A percentile compares a stretch with the other conserved stretches of the same genome.
phyloP scores from a whole-genome alignment of 2,113 vertebrate genomes.

The Gavialis gangeticus region DNA sequence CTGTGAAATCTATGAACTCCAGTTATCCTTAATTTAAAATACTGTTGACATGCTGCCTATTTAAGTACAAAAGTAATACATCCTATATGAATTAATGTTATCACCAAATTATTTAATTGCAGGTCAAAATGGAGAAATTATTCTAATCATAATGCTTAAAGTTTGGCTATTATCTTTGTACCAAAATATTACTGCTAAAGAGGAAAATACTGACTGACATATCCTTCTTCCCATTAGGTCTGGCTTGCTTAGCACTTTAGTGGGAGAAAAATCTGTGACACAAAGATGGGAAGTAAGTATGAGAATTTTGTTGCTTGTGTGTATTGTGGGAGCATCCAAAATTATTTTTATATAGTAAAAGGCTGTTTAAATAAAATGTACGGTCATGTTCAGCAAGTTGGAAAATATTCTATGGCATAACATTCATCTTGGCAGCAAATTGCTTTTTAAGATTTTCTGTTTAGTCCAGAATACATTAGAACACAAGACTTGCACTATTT shows the following conservation, averaged over 20 bases:
- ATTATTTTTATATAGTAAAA: accelerated
- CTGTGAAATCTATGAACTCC: background rate
- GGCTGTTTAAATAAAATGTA: background rate
- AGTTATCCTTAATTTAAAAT: background rate
- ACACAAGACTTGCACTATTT: background rate
- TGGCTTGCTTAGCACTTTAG: constrained; percentile 96
- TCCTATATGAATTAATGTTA: accelerated
- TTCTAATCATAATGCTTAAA: background rate
- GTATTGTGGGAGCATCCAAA: background rate
- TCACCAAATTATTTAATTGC: accelerated
- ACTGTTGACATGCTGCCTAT: background rate
- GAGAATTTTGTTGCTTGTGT: background rate
- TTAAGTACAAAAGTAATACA: background rate
- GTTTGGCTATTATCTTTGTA: background rate
- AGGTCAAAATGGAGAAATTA: background rate
- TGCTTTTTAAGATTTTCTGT: background rate
- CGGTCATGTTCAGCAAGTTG: background rate
- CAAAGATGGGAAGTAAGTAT: constrained; percentile 96
- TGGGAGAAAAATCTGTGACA: constrained; percentile 97
- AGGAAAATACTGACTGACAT: background rate
- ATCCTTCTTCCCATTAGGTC: constrained; percentile 82
- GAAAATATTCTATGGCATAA: background rate
- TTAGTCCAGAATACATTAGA: background rate
- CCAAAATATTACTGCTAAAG: background rate
- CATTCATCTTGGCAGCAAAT: background rate